Conservation (phyloP, 1,140 invertebrate species). For the Zaprionus ghesquierei region DNA sequence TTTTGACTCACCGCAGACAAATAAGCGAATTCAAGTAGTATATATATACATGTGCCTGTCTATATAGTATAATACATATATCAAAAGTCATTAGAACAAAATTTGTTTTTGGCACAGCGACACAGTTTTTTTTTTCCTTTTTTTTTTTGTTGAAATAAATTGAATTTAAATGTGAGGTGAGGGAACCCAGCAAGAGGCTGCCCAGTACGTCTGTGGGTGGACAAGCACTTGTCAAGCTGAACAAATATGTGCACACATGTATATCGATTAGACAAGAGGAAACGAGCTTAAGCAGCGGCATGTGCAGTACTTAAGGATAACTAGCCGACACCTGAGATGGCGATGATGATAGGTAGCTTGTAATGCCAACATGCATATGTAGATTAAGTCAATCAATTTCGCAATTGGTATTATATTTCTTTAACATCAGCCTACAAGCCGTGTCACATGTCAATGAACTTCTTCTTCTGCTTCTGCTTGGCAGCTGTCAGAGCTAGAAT, state of each 20-base stretch:
- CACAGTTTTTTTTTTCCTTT: conserved; percentile 46
- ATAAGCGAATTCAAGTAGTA: conserved; percentile 7
- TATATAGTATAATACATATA: conserved; percentile 19
- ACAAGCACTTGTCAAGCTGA: conserved; percentile 63
- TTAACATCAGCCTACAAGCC: conserved; percentile 32
- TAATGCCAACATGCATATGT: neutral
- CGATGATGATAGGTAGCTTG: too few relatives aligned
- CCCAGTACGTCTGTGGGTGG: conserved; percentile 40
- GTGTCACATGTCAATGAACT: conserved; percentile 60
- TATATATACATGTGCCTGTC: conserved; percentile 6
- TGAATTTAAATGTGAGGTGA: conserved; percentile 68
- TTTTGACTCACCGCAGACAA: conserved; percentile 19
- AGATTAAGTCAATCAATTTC: conserved; percentile 20
- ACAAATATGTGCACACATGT: conserved; percentile 58
- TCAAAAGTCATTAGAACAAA: conserved; percentile 72
- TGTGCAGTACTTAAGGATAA: conserved; percentile 18
- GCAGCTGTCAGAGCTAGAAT: conserved; percentile 58
- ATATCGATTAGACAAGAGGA: conserved; percentile 67
- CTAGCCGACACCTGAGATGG: conserved; percentile 23
- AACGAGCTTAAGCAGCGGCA: conserved; percentile 30
- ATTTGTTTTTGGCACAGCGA: conserved; percentile 65
- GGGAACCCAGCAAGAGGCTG: conserved; percentile 4
- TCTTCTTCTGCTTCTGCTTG: too few relatives aligned
- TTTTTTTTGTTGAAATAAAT: conserved; percentile 50
- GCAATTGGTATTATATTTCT: conserved; percentile 5